phyloP scores from a whole-genome alignment of 2,113 vertebrate genomes.

The Coptodon bakossiorum region DNA sequence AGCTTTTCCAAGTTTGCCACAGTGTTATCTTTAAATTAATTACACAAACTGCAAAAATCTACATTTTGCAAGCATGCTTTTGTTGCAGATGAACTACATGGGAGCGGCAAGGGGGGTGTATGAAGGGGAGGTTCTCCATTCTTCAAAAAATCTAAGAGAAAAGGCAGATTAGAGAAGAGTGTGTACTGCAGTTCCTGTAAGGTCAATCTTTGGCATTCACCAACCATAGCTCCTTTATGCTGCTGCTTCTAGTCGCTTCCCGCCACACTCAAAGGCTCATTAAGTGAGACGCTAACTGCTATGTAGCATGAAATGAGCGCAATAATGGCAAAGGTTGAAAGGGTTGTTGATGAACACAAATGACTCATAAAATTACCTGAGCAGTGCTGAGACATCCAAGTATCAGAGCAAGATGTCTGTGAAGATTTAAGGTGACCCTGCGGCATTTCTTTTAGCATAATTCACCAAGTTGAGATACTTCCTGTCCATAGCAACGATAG shows the following conservation, averaged over 20 bases:
- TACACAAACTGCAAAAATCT: not conserved
- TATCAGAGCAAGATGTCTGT: not conserved
- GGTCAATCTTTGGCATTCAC: slow-evolving; percentile 39
- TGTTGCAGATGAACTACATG: not conserved
- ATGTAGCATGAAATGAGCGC: not conserved
- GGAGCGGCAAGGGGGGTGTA: not conserved
- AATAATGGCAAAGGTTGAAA: slow-evolving; percentile 41
- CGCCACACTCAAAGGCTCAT: slow-evolving; percentile 18
- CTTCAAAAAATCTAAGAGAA: not conserved
- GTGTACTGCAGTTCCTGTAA: slow-evolving; percentile 18
- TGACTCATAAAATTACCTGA: slow-evolving; percentile 25
- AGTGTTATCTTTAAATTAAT: slow-evolving; percentile 6
- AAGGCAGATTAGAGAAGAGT: slow-evolving; percentile 15
- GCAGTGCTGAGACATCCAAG: not conserved
- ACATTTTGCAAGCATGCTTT: not conserved
- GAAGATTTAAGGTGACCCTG: not conserved
- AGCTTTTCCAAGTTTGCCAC: not conserved
- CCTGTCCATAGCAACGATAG: not conserved
- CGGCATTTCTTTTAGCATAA: not conserved
- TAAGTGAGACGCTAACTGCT: slow-evolving; percentile 23
- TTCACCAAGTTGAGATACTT: not conserved
- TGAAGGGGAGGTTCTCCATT: not conserved
- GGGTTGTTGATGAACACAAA: slow-evolving; percentile 53
- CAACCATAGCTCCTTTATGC: slow-evolving; percentile 8
- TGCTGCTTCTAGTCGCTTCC: not conserved